These are phyloP conservation scores for Pelecanus crispus DNA, from an alignment of 2,113 vertebrate genomes.

Conservation along the genomic window DNA sequence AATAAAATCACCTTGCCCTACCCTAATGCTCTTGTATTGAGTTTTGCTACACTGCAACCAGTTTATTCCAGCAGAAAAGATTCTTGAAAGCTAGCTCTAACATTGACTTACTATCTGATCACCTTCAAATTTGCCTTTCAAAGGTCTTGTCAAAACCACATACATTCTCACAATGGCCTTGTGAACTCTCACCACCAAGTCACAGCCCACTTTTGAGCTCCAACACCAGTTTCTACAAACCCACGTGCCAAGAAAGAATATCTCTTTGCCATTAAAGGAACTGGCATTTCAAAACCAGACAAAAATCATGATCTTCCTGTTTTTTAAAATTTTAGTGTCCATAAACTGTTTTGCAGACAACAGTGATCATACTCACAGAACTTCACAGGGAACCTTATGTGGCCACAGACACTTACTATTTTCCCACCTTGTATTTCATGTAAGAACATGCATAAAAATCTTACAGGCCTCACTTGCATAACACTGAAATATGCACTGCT, in stretches of 20 bases:
- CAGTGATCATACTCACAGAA: not conserved
- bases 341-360: not conserved
- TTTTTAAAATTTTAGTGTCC: not conserved
- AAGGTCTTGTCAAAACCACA: not conserved
- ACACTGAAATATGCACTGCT: not conserved
- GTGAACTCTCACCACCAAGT: not conserved
- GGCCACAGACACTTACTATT: not conserved
- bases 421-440: not conserved
- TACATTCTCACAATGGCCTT: not conserved
- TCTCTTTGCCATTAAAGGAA: not conserved
- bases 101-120: not conserved
- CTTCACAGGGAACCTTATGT: not conserved
- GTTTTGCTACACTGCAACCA: not conserved
- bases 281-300: not conserved
- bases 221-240: not conserved
- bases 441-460: not conserved
- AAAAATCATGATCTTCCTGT: not conserved
- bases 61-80: not conserved
- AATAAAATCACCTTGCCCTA: not conserved
- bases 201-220: not conserved
- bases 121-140: not conserved
- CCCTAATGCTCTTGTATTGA: accelerated
- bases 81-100: not conserved
- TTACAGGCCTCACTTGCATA: not conserved
- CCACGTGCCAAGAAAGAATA: not conserved